phyloP scores from a whole-genome alignment of 2,113 vertebrate species.

The Xenus cinereus region DNA sequence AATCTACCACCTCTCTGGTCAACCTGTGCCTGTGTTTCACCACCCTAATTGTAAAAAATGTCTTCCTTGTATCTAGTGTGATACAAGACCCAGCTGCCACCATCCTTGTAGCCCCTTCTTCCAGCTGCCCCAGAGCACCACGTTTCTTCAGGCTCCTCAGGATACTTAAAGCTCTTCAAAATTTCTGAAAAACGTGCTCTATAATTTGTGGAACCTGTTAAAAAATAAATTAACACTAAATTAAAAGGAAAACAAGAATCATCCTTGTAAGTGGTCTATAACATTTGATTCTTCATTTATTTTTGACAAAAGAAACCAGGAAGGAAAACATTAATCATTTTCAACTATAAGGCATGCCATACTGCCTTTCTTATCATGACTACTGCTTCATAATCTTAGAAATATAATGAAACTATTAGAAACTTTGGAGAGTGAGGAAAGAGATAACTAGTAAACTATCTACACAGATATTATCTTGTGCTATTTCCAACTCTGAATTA shows the following conservation, averaged over 20 bases:
- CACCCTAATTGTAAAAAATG: background rate
- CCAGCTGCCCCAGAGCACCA: background rate
- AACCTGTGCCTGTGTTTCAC: background rate
- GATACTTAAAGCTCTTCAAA: background rate
- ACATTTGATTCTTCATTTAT: background rate
- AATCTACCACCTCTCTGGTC: background rate
- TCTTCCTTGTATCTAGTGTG: background rate
- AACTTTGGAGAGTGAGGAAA: background rate
- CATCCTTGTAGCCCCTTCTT: background rate
- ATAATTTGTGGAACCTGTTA: background rate
- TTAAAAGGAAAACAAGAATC: background rate
- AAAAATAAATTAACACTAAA: background rate
- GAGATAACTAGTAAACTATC: background rate
- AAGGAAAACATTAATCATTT: background rate
- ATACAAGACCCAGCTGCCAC: background rate
- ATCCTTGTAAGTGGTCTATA: background rate
- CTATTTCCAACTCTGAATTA: background rate
- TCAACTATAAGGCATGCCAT: background rate
- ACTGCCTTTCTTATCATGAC: background rate
- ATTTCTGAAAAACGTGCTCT: background rate
- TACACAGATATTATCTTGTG: background rate
- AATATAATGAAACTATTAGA: background rate
- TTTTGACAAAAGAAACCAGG: background rate
- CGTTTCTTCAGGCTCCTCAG: background rate
- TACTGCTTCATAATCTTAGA: background rate